These are phyloP conservation scores for Staurois parvus DNA, from an alignment of 2,797 vertebrate genomes.

Conservation along the genomic window DNA sequence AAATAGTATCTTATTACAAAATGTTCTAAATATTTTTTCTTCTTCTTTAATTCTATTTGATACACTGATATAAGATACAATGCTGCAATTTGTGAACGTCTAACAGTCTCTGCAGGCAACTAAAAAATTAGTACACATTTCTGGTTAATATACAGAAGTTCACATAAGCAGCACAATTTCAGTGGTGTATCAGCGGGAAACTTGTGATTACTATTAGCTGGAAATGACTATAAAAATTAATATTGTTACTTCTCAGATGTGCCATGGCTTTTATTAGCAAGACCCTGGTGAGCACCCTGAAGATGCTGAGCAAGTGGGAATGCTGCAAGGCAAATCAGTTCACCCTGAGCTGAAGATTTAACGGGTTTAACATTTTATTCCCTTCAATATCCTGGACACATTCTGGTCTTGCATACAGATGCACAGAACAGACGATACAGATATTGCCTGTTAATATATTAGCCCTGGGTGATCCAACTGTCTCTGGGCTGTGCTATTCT, in stretches of 20 bases:
- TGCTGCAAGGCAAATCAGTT: slow-evolving; percentile 4
- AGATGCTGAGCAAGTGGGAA: slow-evolving; percentile 28
- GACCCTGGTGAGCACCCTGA: slow-evolving; percentile 3
- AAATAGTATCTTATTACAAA: no score
- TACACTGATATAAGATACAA: no score
- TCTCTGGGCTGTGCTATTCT: no score
- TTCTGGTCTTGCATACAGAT: no score
- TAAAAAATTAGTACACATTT: not conserved
- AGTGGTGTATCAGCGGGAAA: slow-evolving; percentile 4
- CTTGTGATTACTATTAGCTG: slow-evolving; percentile 15
- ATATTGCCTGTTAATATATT: no score
- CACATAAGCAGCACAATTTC: not conserved
- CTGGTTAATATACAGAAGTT: not conserved
- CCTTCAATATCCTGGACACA: no score
- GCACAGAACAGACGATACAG: no score
- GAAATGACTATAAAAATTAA: slow-evolving; percentile 28
- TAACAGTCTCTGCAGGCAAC: not conserved
- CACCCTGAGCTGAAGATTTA: not conserved
- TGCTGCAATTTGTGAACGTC: not conserved
- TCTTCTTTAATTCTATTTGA: no score
- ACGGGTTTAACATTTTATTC: no score
- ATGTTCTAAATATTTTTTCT: no score
- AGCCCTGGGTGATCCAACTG: no score
- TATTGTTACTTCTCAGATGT: not conserved
- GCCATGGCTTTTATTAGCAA: slow-evolving; percentile 26